Evolutionary conservation across 2,797 vertebrate genomes (phyloP).

Genomic region (Sarcophilus harrisii): DNA sequence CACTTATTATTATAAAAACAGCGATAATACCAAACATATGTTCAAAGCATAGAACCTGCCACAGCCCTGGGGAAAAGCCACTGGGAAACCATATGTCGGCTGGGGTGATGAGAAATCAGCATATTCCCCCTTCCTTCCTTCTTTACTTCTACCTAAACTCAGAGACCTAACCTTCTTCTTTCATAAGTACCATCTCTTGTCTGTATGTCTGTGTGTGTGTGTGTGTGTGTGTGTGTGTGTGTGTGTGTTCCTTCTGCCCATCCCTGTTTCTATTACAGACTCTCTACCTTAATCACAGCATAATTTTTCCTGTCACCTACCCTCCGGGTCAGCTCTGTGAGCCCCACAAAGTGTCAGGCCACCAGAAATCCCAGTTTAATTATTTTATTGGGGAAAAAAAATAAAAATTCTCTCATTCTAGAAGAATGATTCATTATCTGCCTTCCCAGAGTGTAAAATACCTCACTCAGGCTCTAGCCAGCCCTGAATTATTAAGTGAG

Average conservation of each 20-base stretch:
- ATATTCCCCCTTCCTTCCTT: not conserved
- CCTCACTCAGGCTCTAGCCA: conserved; percentile 63
- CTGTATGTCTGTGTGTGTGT: not conserved
- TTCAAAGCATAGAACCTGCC: conserved; percentile 46
- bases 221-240: not conserved
- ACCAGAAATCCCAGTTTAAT: conserved; percentile 67
- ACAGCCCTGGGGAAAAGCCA: conserved; percentile 57
- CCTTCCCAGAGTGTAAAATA: conserved; percentile 71
- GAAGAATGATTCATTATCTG: conserved; percentile 81
- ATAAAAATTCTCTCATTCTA: conserved; percentile 72
- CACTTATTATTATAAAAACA: conserved; percentile 73
- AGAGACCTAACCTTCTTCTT: conserved; percentile 53
- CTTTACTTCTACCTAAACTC: not conserved
- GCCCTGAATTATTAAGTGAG: conserved; percentile 82
- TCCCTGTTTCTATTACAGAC: not conserved
- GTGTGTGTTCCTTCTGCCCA: not conserved
- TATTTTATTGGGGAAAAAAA: conserved; percentile 64
- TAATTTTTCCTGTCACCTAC: not conserved
- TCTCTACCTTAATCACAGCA: not conserved
- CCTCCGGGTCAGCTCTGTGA: conserved; percentile 32
- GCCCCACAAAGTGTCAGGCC: not conserved
- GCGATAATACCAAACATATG: conserved; percentile 78
- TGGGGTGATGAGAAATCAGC: conserved; percentile 61
- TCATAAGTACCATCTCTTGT: not conserved
- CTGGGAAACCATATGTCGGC: conserved; percentile 70